Evolutionary conservation across 1,140 invertebrate genomes (phyloP).

Genomic region (Solen grandis): DNA sequence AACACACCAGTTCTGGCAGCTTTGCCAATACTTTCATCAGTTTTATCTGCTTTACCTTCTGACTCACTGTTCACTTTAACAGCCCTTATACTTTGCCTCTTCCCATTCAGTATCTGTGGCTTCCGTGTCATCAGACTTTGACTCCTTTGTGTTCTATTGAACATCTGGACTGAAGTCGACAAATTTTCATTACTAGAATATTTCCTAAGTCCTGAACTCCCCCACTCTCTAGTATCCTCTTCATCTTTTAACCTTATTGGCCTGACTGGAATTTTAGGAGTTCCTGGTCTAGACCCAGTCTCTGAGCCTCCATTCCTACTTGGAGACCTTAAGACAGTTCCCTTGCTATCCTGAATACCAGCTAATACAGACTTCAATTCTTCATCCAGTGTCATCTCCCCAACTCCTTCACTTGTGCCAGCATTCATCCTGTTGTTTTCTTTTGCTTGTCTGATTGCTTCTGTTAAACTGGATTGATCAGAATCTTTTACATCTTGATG

Average conservation of each 20-base stretch:
- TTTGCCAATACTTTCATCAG: background rate
- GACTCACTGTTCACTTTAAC: background rate
- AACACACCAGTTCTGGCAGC: background rate
- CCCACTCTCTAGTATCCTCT: background rate
- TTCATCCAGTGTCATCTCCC: conserved; percentile 12
- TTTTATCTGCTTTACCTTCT: background rate
- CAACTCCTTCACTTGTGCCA: background rate
- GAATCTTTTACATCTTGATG: too few relatives aligned
- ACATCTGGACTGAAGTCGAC: background rate
- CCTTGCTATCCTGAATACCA: conserved; percentile 23
- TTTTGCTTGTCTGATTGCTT: too few relatives aligned
- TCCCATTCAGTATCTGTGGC: background rate
- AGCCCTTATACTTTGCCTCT: background rate
- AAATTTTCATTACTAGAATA: conserved; percentile 26
- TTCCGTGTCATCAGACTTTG: conserved; percentile 35
- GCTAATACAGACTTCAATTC: conserved; percentile 29
- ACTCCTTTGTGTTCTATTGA: conserved; percentile 13
- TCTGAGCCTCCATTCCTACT: conserved; percentile 15
- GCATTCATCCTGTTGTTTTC: background rate
- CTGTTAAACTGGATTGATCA: too few relatives aligned
- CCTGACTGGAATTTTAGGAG: conserved; percentile 31
- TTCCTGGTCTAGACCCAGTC: conserved; percentile 18
- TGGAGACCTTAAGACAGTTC: conserved; percentile 23
- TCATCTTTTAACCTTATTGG: conserved; percentile 21
- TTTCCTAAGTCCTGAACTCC: conserved; percentile 7